Evolutionary conservation across 2,797 vertebrate species (phyloP), one percentile per base, ranked within the genome.

Genomic region (Bradypus variegatus): DNA sequence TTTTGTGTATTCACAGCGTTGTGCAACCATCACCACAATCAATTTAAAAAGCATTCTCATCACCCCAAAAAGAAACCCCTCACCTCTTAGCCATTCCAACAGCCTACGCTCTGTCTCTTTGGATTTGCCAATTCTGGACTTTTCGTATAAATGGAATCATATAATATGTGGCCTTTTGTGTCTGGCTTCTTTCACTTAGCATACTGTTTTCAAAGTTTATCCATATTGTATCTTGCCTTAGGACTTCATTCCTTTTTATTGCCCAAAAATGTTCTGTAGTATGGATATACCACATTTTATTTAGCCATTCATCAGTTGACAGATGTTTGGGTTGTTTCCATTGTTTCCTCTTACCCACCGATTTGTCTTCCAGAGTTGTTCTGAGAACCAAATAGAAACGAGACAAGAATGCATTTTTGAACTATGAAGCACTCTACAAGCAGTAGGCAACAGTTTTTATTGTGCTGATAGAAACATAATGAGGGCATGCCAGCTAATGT

Each of bases 371-470:
- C 41, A 25, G 69, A 25, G 81, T 76, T 29, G 18, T 69, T 80
- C 60, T 82, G 89, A 78, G 62, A 73, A 86, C 29, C 75, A 93
- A 33, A 14, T 11, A 67, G 70, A 84, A 91, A 62, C 31, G 8
- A 81, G 84, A n/a, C 13, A 80, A 65, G 62, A 41, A 76, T 76
- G 41, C 67, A 21, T 84, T 93, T 93, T 92, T 70, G 65, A 64
- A 33, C 36, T 64, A 12, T 7, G 21, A 73, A 89, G 53, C 0
- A 3, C 62, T 80, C 29, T 45, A 4, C 23, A 73, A 64, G 60
- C 10, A 80, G 41, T 78, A 93, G 73, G n/a, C 36, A 41, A 58
- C 38, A 36, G n/a, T 70, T 92, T 91, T 94, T 73, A 76, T 36
- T 58, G 78, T 81, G 50, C 41, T 29, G 77, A 80, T 75, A 48